These are phyloP conservation scores for Onychorhynchus coronatus DNA, from an alignment of 2,113 vertebrate genomes.

Conservation along the genomic window DNA sequence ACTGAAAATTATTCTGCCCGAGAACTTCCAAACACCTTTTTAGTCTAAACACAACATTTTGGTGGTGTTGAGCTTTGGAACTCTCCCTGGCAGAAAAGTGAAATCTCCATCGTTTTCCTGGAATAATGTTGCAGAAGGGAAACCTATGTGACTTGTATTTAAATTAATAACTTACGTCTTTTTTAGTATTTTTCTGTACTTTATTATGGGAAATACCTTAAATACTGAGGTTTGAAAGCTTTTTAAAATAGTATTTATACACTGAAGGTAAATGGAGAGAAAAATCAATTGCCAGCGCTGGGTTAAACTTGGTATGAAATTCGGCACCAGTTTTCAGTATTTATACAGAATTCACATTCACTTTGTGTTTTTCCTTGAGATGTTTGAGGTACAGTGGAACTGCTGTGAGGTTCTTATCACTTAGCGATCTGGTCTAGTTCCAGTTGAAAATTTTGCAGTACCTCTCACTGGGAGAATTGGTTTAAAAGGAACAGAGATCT, in stretches of 20 bases:
- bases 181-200: not conserved
- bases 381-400: constrained; percentile 61
- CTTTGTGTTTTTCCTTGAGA: constrained; percentile 59
- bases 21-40: not conserved
- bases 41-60: not conserved
- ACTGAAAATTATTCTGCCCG: not conserved
- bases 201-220: constrained; percentile 53
- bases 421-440: constrained; percentile 57
- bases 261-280: not conserved
- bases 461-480: constrained; percentile 60
- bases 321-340: not conserved
- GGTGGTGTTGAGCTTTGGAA: not conserved
- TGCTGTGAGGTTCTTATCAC: constrained; percentile 67
- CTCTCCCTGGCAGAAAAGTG: not conserved
- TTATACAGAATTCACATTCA: constrained; percentile 41
- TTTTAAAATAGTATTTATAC: constrained; percentile 9
- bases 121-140: not conserved
- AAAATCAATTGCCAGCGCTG: constrained; percentile 26
- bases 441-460: constrained; percentile 41
- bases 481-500: constrained; percentile 57
- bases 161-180: not conserved
- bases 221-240: constrained; percentile 48
- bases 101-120: not conserved
- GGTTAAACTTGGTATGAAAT: constrained; percentile 26
- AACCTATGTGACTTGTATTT: not conserved